Evolutionary conservation across 2,113 vertebrate species (phyloP), one percentile per base, ranked within the genome.

Genomic region (Cyprinodon tularosa): DNA sequence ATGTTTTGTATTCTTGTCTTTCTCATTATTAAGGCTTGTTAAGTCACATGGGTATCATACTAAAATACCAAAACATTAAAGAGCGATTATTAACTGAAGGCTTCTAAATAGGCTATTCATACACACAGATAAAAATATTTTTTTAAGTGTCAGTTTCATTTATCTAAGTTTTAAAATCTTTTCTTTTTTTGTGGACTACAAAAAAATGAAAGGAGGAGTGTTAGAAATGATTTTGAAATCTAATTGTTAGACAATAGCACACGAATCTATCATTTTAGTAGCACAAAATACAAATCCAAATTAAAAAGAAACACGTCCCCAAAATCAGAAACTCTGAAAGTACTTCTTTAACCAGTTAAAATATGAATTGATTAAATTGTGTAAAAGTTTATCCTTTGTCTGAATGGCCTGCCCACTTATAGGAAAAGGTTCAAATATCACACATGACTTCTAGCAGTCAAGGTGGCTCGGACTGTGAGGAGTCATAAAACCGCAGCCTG

Each of bases 401-500:
- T 36, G 17, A 79, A 22, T 68, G 36, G 71, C 64, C n/a, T 47
- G 2, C 22, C 50, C 7, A 37, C 10, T 74, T 45, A 36, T 5
- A 67, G 75, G 45, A 78, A 80, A 10, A 37, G 47, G 40, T 20
- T 72, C 29, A 8, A 71, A 38, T 36, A 72, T 2, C 39, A 64
- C 12, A 39, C 64, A 17, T 74, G 71, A 62, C 68, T 70, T 13
- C 29, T 81, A 65, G 78, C 86, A 88, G 90, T 76, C 82, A 92
- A 93, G 91, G 91, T 93, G 90, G 85, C 90, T 87, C 47, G 72
- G 61, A 86, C 75, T 81, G 70, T 67, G 78, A 70, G 75, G 73
- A 90, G 82, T 91, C 91, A 89, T 90, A 91, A 57, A 92, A 91
- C 93, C 91, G 10, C 88, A 87, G 86, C 64, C 86, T 94, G 92